phyloP scores from a whole-genome alignment of 2,888 invertebrate genomes.

The Bedellia somnulentella region DNA sequence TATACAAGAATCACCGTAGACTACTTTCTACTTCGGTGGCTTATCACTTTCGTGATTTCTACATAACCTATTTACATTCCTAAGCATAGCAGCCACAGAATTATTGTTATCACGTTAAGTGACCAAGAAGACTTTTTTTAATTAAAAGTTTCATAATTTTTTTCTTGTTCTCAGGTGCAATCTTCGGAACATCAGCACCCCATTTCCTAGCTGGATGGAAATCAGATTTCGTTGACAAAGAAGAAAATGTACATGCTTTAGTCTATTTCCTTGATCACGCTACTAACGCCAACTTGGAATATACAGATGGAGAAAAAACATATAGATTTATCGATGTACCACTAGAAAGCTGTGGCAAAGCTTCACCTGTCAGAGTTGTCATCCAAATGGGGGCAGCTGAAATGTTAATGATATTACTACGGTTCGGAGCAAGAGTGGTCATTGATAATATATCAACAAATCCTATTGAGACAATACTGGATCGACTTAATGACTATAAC shows the following conservation, averaged over 20 bases:
- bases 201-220: slow-evolving; percentile 86
- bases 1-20: too few relatives aligned
- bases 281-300: slow-evolving; percentile 65
- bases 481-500: slow-evolving; percentile 65
- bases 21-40: too few relatives aligned
- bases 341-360: slow-evolving; percentile 77
- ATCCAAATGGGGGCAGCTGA: slow-evolving; percentile 75
- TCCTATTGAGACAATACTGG: slow-evolving; percentile 66
- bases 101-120: too few relatives aligned
- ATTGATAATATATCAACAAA: slow-evolving; percentile 62
- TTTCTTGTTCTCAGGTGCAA: slow-evolving; percentile 60
- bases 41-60: too few relatives aligned
- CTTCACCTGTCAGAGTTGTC: slow-evolving; percentile 72
- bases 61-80: too few relatives aligned
- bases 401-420: slow-evolving; percentile 71
- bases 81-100: too few relatives aligned
- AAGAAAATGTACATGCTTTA: slow-evolving; percentile 76
- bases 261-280: slow-evolving; percentile 80
- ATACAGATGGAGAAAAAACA: slow-evolving; percentile 29
- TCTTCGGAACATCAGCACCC: slow-evolving; percentile 79
- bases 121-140: too few relatives aligned
- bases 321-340: slow-evolving; percentile 76
- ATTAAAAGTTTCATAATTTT: too few relatives aligned
- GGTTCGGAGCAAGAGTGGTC: slow-evolving; percentile 68
- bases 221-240: slow-evolving; percentile 76